phyloP scores from a whole-genome alignment of 2,113 vertebrate species.

The Sula dactylatra region DNA sequence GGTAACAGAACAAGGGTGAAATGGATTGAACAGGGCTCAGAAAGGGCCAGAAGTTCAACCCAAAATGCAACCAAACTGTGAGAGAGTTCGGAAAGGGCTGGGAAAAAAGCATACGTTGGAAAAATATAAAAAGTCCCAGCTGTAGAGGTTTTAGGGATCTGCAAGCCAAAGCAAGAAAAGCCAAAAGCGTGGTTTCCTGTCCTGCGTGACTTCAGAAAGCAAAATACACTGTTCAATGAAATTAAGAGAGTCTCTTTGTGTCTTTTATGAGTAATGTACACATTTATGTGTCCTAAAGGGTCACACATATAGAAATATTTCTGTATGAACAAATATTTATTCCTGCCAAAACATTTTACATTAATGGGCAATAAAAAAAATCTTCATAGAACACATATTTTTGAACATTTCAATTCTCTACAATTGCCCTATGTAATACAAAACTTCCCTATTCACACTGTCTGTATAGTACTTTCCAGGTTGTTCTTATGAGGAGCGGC shows the following conservation, averaged over 20 bases:
- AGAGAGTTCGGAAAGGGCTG: not conserved
- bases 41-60: conserved; percentile 30
- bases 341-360: not conserved
- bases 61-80: not conserved
- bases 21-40: not conserved
- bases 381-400: not conserved
- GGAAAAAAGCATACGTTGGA: not conserved
- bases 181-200: not conserved
- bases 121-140: not conserved
- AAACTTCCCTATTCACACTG: not conserved
- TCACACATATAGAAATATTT: not conserved
- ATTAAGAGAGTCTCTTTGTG: not conserved
- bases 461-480: not conserved
- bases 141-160: not conserved
- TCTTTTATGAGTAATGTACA: not conserved
- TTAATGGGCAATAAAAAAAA: not conserved
- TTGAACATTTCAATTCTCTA: not conserved
- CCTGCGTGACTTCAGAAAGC: not conserved
- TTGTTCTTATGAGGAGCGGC: not conserved
- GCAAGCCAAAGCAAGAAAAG: not conserved
- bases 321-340: not conserved
- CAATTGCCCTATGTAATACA: not conserved
- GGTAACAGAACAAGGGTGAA: not conserved
- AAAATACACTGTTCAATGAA: not conserved
- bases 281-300: not conserved